Conservation (phyloP, 1,140 invertebrate species). For the Drosophila neocordata region DNA sequence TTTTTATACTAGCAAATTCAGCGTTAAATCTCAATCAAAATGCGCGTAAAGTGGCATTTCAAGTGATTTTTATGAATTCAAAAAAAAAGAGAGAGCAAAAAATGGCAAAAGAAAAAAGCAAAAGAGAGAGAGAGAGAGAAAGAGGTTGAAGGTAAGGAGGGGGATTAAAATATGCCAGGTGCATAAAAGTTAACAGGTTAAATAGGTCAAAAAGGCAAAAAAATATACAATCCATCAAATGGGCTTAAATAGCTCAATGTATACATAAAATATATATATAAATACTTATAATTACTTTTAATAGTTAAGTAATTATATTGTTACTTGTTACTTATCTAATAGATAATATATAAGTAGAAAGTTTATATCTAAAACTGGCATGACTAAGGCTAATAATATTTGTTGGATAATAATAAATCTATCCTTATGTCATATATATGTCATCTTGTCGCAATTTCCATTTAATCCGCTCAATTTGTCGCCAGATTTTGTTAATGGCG, state of each 20-base stretch:
- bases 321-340: no score
- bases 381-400: no score
- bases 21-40: constrained; percentile 75
- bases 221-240: constrained; percentile 10
- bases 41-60: constrained; percentile 75
- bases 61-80: constrained; percentile 72
- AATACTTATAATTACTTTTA: no score
- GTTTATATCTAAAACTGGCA: no score
- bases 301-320: no score
- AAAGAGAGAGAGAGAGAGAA: neutral
- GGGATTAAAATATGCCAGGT: constrained; percentile 3
- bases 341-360: no score
- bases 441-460: constrained; percentile 35
- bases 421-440: neutral
- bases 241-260: neutral
- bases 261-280: no score
- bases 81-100: constrained; percentile 35
- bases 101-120: neutral
- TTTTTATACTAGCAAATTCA: constrained; percentile 66
- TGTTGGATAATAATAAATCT: constrained; percentile 12
- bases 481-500: constrained; percentile 39
- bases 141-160: neutral
- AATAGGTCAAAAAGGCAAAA: neutral
- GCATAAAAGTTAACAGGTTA: constrained; percentile 15
- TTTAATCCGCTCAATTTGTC: constrained; percentile 53